These are phyloP conservation scores for Hipposideros larvatus DNA, from an alignment of 2,797 vertebrate species.

Conservation along the genomic window DNA sequence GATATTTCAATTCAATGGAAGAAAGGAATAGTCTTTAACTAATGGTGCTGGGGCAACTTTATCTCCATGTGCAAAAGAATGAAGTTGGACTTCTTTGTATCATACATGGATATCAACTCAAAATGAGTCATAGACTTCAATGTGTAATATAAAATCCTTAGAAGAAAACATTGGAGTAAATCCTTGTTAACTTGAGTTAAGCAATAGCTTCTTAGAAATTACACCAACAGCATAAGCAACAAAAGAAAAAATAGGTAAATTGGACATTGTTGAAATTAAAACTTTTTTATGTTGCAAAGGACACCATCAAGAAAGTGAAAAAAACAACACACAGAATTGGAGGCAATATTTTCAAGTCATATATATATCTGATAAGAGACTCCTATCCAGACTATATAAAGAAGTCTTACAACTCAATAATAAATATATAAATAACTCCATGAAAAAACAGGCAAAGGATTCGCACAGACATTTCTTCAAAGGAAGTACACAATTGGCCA, in stretches of 20 bases:
- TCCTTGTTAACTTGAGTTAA: not conserved
- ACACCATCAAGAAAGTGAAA: constrained; percentile 8
- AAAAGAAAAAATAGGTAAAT: not conserved
- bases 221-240: not conserved
- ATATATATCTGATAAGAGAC: not conserved
- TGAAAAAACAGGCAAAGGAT: constrained; percentile 41
- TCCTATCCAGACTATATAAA: not conserved
- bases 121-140: constrained; percentile 29
- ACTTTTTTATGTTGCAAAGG: not conserved
- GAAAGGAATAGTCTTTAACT: not conserved
- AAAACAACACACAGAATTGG: not conserved
- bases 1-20: not conserved
- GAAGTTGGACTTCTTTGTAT: not conserved
- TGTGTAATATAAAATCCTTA: constrained; percentile 20
- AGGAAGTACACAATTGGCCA: constrained; percentile 5
- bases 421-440: constrained; percentile 10
- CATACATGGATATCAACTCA: not conserved
- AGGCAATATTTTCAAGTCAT: not conserved
- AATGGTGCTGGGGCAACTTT: not conserved
- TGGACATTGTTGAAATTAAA: constrained; percentile 18
- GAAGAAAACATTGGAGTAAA: constrained; percentile 24
- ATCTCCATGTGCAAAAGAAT: not conserved
- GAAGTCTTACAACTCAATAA: not conserved
- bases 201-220: not conserved
- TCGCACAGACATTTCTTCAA: not conserved